Evolutionary conservation across 2,113 vertebrate genomes (phyloP).

Genomic region (Nanorana parkeri): DNA sequence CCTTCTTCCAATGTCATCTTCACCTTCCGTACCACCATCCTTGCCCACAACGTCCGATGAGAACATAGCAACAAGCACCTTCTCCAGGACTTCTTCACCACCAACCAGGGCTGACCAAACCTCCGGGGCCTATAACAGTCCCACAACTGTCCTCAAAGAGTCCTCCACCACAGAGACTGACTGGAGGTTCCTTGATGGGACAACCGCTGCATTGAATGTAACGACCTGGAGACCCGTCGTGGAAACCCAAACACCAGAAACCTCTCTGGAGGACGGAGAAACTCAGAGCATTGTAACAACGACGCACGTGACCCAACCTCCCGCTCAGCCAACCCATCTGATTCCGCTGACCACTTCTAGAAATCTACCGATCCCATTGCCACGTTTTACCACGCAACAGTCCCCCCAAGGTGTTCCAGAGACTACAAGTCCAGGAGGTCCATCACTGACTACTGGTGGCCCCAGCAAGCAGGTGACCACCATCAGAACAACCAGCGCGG

Average conservation of each 20-base stretch:
- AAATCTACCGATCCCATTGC: neutral
- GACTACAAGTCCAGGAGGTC: neutral
- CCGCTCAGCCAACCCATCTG: constrained; percentile 10
- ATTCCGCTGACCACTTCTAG: constrained; percentile 32
- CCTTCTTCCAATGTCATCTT: constrained; percentile 47
- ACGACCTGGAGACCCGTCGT: neutral
- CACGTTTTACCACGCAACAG: constrained; percentile 23
- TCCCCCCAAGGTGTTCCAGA: neutral
- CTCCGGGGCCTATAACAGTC: constrained; percentile 47
- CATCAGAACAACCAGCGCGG: neutral
- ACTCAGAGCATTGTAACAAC: neutral
- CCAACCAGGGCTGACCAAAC: neutral
- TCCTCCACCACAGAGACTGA: constrained; percentile 42
- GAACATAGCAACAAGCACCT: neutral
- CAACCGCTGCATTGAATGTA: neutral
- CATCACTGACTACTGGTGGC: constrained; percentile 48
- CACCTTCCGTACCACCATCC: constrained; percentile 53
- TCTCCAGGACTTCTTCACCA: neutral
- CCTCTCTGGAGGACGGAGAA: neutral
- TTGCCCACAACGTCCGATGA: neutral
- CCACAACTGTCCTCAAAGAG: constrained; percentile 43
- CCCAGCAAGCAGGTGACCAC: neutral
- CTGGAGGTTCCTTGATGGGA: constrained; percentile 13
- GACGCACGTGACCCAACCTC: neutral
- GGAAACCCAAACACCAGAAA: constrained; percentile 19